Evolutionary conservation across 2,888 invertebrate genomes (phyloP).

Genomic region (Synanthedon andrenaeformis): DNA sequence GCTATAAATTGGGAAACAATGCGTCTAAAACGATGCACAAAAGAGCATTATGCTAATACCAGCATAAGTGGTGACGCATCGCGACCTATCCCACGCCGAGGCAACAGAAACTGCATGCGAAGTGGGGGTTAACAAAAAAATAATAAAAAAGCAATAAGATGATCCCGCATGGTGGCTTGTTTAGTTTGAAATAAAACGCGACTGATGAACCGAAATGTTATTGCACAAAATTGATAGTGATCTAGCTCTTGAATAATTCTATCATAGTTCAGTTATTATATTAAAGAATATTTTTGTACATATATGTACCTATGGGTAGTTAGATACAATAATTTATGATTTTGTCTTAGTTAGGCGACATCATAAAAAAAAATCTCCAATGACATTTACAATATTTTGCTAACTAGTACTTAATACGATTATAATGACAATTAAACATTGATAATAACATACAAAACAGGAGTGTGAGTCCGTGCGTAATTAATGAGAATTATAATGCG

Average conservation of each 20-base stretch:
- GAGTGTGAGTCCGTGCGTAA: neutral
- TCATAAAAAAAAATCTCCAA: too few relatives aligned
- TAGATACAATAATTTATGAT: too few relatives aligned
- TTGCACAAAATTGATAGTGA: neutral
- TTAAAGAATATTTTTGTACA: too few relatives aligned
- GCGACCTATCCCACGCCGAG: slow-evolving; percentile 65
- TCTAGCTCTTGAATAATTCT: neutral
- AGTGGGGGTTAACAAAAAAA: slow-evolving; percentile 52
- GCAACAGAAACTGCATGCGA: slow-evolving; percentile 56
- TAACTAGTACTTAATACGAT: too few relatives aligned
- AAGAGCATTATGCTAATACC: slow-evolving; percentile 66
- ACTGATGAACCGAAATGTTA: slow-evolving; percentile 46
- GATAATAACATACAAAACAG: neutral
- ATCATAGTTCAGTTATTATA: too few relatives aligned
- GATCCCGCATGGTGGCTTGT: slow-evolving; percentile 67
- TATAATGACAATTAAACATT: too few relatives aligned
- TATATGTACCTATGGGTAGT: too few relatives aligned
- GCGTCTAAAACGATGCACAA: slow-evolving; percentile 28
- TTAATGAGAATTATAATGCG: slow-evolving; percentile 14
- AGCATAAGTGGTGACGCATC: slow-evolving; percentile 51
- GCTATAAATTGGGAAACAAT: slow-evolving; percentile 43
- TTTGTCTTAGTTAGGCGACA: too few relatives aligned
- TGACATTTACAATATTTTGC: too few relatives aligned
- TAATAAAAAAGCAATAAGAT: slow-evolving; percentile 69
- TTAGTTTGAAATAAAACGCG: slow-evolving; percentile 57